These are phyloP conservation scores for Numida meleagris DNA, from an alignment of 2,113 vertebrate species.

Conservation along the genomic window DNA sequence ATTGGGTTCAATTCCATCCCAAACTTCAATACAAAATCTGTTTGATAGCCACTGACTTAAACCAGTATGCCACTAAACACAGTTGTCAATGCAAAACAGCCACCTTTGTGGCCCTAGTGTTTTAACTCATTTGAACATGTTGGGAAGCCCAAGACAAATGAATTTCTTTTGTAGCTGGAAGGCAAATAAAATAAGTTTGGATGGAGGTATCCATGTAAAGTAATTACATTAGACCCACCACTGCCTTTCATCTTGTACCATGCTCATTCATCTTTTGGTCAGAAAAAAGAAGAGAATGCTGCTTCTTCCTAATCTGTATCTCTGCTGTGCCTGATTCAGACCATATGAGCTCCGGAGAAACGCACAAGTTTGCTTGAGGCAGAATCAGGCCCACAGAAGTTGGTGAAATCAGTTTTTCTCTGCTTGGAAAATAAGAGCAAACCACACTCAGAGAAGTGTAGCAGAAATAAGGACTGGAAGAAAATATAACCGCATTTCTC, in stretches of 20 bases:
- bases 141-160: conserved; percentile 36
- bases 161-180: conserved; percentile 40
- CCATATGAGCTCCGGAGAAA: background rate
- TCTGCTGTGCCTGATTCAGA: conserved; percentile 14
- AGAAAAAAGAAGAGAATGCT: conserved; percentile 10
- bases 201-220: conserved; percentile 4
- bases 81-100: background rate
- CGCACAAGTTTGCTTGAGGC: background rate
- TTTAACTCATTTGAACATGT: conserved; percentile 32
- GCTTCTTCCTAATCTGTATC: background rate
- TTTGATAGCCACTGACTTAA: conserved; percentile 47
- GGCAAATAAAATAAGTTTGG: conserved; percentile 31
- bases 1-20: background rate
- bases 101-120: background rate
- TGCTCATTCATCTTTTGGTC: conserved; percentile 16
- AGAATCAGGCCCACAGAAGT: background rate
- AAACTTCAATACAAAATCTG: conserved; percentile 38
- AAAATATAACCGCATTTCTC: background rate
- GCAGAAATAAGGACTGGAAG: background rate
- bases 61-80: background rate
- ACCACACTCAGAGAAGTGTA: background rate
- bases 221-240: background rate
- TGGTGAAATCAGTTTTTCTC: background rate
- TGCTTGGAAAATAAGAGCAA: background rate
- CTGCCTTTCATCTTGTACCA: conserved; percentile 34